phyloP scores from a whole-genome alignment of 2,113 vertebrate species.

The Orthonyx spaldingii region DNA sequence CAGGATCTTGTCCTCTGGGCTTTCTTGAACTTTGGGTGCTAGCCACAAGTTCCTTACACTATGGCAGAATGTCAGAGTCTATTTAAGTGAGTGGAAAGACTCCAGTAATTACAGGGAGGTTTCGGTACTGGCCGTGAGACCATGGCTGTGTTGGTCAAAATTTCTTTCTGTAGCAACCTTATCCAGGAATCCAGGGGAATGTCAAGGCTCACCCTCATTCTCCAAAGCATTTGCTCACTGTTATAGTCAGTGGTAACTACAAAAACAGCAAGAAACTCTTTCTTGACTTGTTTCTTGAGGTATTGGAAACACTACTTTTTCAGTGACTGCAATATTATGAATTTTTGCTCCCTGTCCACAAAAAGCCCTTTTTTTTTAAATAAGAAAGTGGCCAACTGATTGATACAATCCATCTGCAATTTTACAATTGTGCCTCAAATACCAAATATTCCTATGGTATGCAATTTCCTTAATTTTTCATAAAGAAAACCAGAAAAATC shows the following conservation, averaged over 20 bases:
- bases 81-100: not conserved
- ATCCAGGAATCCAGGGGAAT: not conserved
- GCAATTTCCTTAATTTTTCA: not conserved
- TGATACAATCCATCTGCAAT: not conserved
- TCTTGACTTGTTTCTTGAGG: not conserved
- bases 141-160: not conserved
- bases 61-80: not conserved
- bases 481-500: not conserved
- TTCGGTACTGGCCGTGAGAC: not conserved
- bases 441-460: not conserved
- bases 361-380: accelerated
- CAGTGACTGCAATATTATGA: not conserved
- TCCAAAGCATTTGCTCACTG: not conserved
- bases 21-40: not conserved
- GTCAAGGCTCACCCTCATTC: not conserved
- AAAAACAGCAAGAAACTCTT: not conserved
- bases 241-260: not conserved
- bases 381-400: not conserved
- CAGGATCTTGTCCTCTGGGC: not conserved
- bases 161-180: not conserved
- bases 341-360: not conserved
- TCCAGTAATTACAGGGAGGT: not conserved
- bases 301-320: not conserved
- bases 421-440: not conserved
- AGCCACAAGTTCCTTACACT: not conserved